Percentiles rank a stretch among this genome's conserved stretches.
Evolutionary conservation across 2,888 invertebrate genomes (phyloP).

Genomic region (Plebejus argus): DNA sequence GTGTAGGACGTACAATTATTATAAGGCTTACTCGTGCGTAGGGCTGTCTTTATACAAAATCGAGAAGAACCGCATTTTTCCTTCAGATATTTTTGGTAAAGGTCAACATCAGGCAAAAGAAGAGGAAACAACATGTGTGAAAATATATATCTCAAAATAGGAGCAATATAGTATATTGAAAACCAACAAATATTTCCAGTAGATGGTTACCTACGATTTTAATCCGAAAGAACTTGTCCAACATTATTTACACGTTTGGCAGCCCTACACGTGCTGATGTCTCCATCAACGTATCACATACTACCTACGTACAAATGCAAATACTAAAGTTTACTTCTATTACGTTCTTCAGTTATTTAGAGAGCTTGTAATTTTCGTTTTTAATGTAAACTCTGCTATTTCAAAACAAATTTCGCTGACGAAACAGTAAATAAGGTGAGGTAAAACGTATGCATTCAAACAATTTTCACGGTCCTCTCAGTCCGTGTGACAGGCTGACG

Average conservation of each 20-base stretch:
- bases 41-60: neutral
- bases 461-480: slow-evolving; percentile 25
- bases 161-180: too few relatives aligned
- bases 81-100: too few relatives aligned
- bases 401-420: neutral
- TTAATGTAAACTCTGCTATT: neutral
- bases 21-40: neutral
- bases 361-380: neutral
- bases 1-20: neutral
- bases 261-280: neutral
- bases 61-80: too few relatives aligned
- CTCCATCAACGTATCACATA: neutral
- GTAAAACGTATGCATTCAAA: slow-evolving; percentile 24
- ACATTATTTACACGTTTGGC: neutral
- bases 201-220: too few relatives aligned
- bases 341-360: neutral
- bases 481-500: neutral
- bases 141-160: too few relatives aligned
- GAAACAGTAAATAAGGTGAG: neutral
- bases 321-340: neutral
- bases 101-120: neutral
- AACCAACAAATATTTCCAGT: too few relatives aligned
- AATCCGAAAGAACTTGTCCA: neutral
- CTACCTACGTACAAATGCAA: too few relatives aligned
- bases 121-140: neutral